phyloP scores from a whole-genome alignment of 1,140 invertebrate species.

The Ceratoteleas bidentatus region DNA sequence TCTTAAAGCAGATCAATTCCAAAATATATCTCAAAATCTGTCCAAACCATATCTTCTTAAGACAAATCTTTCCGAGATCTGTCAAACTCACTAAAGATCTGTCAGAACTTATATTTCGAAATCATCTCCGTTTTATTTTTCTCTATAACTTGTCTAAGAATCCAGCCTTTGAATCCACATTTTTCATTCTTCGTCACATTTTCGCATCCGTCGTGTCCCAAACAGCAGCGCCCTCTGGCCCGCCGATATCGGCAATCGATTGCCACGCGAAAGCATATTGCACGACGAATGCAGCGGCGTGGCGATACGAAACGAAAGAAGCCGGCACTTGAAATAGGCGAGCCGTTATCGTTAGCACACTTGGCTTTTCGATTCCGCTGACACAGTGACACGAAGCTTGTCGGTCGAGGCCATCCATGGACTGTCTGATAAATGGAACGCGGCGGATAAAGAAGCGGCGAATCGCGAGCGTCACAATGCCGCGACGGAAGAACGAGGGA shows the following conservation, averaged over 20 bases:
- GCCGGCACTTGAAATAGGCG: conserved; percentile 51
- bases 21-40: too few species aligned
- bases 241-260: conserved; percentile 45
- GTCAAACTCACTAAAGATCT: too few species aligned
- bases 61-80: too few species aligned
- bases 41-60: too few species aligned
- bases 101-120: too few species aligned
- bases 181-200: too few species aligned
- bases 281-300: conserved; percentile 31
- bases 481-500: conserved; percentile 76
- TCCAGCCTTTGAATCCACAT: too few species aligned
- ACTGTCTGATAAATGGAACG: conserved; percentile 77
- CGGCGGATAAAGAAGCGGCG: conserved; percentile 70
- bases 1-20: too few species aligned
- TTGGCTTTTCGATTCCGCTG: conserved; percentile 74
- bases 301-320: conserved; percentile 50
- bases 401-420: conserved; percentile 72
- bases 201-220: too few species aligned
- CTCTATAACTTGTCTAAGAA: too few species aligned
- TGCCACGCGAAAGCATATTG: conserved; percentile 33
- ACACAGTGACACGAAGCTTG: conserved; percentile 78
- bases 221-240: background rate
- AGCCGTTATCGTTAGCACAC: conserved; percentile 62
- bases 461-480: conserved; percentile 75
- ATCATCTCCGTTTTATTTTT: too few species aligned